Base-by-base conservation (phyloP, 1,140 invertebrate species). In the Dufourea novaeangliae region DNA sequence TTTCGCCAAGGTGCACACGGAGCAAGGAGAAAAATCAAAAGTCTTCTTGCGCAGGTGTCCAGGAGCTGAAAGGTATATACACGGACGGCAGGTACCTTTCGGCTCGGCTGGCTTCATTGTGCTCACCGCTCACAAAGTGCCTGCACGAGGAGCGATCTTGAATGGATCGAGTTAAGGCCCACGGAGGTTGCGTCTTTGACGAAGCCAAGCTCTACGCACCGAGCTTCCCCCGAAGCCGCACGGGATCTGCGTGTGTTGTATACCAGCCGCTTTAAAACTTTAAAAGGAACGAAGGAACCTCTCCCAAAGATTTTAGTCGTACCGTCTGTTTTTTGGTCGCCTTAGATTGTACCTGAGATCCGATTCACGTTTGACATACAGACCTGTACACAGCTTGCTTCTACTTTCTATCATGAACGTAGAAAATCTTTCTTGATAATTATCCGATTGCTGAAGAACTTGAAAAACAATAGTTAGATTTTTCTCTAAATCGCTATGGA, bases 21-120 rank as follows among this genome's bases (percentile, higher is more conserved):
- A 22, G 80, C 54, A 46, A 70, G 77, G 80, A 89, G 88, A 90
- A 90, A 89, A 91, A 91, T 91, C 90, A 90, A 91, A 91, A 91
- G 89, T 91, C 90, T 91, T 52, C 72, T 77, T 64, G 75, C 74
- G 90, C 90, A 91, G 90, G 90, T 91, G 90, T 86, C 74, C 81
- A 71, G 78, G 78, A 67, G 64, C 69, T 74, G 68, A 71, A 63
- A 84, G 82, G 82, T 83, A 83, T 85, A 87, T 83, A 88, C 63
- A 82, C 72, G 82, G 75, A 79, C 82, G 82, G 90, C 90, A 91
- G 89, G 90, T 91, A 90, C 85, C 84, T 88, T 88, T 83, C 84
- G 80, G 75, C 80, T 83, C 70, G 83, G 83, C 71, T 82, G 71
- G 75, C 57, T 79, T 85, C 68, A 86, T 86, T 86, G 84, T 86